Base-by-base conservation (phyloP, 2,113 vertebrate species). In the Dolichotis patagonum region DNA sequence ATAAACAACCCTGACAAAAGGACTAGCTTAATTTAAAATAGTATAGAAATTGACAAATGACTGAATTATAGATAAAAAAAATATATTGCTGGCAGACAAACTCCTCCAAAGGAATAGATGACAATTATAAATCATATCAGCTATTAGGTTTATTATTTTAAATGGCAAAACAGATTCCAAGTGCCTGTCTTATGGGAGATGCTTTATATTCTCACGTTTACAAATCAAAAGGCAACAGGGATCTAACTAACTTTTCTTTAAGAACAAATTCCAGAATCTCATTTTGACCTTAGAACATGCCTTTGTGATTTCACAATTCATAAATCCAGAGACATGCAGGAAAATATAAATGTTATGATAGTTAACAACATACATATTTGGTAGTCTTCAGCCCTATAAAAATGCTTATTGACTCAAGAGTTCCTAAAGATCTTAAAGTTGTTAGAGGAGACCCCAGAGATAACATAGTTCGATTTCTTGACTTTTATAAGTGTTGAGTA, bases 401-500 rank as follows among this genome's bases (percentile, higher is more conserved):
- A 71, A 62, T 67, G 6, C 56, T 81, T 65, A 90, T 22, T 95
- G 46, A 85, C 10, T 24, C 9, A 7, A 32, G 11, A 54, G 41
- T 7, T 85, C 14, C 49, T 84, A 81, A 95, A 65, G 93, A 62
- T 62, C 13, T 85, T 56, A 82, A 24, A 88, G 24, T 11, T 58
- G 3, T 35, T 88, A 82, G 41, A 54, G 62, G 7, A 65, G 5
- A 69, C 7, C 9, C 5, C 0, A 38, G 60, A 83, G 5, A 84
- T 58, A 46, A 85, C 60, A 38, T 58, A 52, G 3, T 65, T 65
- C 17, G 58, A 54, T 90, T 24, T 84, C 16, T 85, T 90, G 2
- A 80, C 60, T 96, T 96, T 96, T 81, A 63, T 75, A 88, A 95
- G 85, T 63, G 7, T 30, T 78, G 43, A 52, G 28, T 24, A 86